A percentile compares a stretch with the other conserved stretches of the same genome.
Conservation (phyloP, 2,888 invertebrate species). For the Panzeria rudis region DNA sequence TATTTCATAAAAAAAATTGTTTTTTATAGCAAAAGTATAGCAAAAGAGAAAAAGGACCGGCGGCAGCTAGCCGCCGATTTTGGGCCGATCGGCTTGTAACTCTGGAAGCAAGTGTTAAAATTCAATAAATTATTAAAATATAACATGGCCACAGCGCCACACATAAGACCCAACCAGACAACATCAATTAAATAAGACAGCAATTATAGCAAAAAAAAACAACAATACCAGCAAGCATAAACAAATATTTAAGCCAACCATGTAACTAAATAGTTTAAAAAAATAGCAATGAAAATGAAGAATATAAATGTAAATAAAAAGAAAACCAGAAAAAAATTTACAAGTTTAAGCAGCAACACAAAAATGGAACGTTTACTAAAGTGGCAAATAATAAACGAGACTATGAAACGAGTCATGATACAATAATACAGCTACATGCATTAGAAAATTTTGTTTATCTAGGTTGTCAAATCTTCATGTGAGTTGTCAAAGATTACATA, state of each 20-base stretch:
- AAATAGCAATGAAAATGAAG: slow-evolving; percentile 4
- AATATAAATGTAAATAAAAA: slow-evolving; percentile 9
- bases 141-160: slow-evolving; percentile 50
- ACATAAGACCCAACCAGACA: slow-evolving; percentile 32
- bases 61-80: too few species aligned
- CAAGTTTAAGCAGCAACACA: slow-evolving; percentile 23
- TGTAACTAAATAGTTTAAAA: slow-evolving; percentile 1
- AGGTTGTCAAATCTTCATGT: too few species aligned
- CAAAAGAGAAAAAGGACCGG: too few species aligned
- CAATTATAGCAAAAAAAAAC: neutral
- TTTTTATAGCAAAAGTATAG: too few species aligned
- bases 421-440: too few species aligned
- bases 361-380: neutral
- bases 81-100: slow-evolving; percentile 29
- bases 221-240: slow-evolving; percentile 19
- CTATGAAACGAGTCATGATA: too few species aligned
- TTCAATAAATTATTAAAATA: slow-evolving; percentile 58
- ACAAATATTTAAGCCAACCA: slow-evolving; percentile 41
- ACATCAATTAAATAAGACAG: neutral
- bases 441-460: too few species aligned
- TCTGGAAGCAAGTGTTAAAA: slow-evolving; percentile 49
- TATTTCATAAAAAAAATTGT: too few species aligned
- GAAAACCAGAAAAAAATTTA: slow-evolving; percentile 41
- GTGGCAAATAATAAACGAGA: slow-evolving; percentile 13
- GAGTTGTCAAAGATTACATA: too few species aligned